Conservation (phyloP, 2,888 invertebrate species). For the Macaria liturata region DNA sequence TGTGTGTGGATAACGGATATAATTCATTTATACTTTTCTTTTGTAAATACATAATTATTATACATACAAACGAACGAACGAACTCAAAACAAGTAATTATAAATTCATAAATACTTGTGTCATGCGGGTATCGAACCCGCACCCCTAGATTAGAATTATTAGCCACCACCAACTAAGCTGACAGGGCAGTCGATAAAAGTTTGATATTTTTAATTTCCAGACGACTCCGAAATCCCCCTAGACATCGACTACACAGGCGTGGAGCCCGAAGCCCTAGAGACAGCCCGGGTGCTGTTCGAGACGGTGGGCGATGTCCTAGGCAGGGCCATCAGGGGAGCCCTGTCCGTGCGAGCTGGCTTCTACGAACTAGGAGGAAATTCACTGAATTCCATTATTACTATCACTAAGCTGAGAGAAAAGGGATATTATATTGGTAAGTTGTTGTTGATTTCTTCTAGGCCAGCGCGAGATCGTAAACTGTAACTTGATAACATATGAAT, state of each 20-base stretch:
- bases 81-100: too few relatives aligned
- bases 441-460: slow-evolving; percentile 31
- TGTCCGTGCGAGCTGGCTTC: slow-evolving; percentile 88
- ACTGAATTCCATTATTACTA: slow-evolving; percentile 92
- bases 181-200: neutral
- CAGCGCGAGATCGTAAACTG: too few relatives aligned
- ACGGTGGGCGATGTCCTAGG: slow-evolving; percentile 89
- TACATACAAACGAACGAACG: too few relatives aligned
- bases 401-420: slow-evolving; percentile 88
- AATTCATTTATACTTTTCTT: too few relatives aligned
- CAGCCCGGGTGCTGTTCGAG: slow-evolving; percentile 88
- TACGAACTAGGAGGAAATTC: slow-evolving; percentile 95
- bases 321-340: slow-evolving; percentile 82
- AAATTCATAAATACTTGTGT: too few relatives aligned
- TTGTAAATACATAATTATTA: too few relatives aligned
- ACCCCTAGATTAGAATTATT: too few relatives aligned
- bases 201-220: slow-evolving; percentile 41
- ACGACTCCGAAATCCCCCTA: slow-evolving; percentile 80
- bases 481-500: too few relatives aligned
- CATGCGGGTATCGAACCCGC: too few relatives aligned
- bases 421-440: slow-evolving; percentile 89
- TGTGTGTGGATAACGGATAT: too few relatives aligned
- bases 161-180: too few relatives aligned
- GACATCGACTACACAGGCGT: slow-evolving; percentile 88
- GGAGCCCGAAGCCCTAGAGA: slow-evolving; percentile 79